Conservation (phyloP, 2,113 vertebrate species). For the Ammodytes marinus region DNA sequence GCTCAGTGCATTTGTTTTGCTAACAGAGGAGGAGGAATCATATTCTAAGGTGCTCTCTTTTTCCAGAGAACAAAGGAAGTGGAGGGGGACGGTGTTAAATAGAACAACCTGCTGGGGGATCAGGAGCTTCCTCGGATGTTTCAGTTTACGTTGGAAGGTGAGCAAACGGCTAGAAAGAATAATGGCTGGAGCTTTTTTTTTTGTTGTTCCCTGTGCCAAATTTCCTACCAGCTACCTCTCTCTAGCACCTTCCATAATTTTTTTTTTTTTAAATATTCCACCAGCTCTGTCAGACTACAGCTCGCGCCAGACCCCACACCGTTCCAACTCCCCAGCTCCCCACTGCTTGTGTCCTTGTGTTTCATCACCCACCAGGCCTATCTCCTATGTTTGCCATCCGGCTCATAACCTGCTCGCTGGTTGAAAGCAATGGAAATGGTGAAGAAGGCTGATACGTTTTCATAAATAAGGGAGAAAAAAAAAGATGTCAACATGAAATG, state of each 20-base stretch:
- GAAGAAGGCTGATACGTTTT: slow-evolving; percentile 62
- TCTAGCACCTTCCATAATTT: not conserved
- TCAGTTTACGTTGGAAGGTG: not conserved
- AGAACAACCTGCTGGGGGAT: not conserved
- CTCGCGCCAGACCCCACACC: slow-evolving; percentile 29
- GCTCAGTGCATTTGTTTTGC: slow-evolving; percentile 55
- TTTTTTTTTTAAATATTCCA: slow-evolving; percentile 26
- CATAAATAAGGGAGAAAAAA: slow-evolving; percentile 1
- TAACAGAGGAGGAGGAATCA: slow-evolving; percentile 59
- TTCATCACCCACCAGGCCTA: slow-evolving; percentile 60
- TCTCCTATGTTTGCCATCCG: slow-evolving; percentile 46
- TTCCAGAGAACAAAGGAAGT: slow-evolving; percentile 58
- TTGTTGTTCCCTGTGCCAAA: slow-evolving; percentile 11
- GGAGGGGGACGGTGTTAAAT: slow-evolving; percentile 16
- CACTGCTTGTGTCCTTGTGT: slow-evolving; percentile 57
- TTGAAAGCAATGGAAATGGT: slow-evolving; percentile 44
- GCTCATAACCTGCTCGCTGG: slow-evolving; percentile 45
- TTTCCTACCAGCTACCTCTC: slow-evolving; percentile 6
- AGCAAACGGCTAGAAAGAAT: not conserved
- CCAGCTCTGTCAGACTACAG: slow-evolving; percentile 35
- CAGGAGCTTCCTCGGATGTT: slow-evolving; percentile 16
- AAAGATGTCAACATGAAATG: slow-evolving; percentile 45
- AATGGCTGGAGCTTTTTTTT: not conserved
- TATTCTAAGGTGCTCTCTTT: slow-evolving; percentile 44
- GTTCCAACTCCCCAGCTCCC: slow-evolving; percentile 27